Evolutionary conservation across 2,888 invertebrate species (phyloP), one percentile per base, ranked within the genome.

Genomic region (Cistogaster globosa): DNA sequence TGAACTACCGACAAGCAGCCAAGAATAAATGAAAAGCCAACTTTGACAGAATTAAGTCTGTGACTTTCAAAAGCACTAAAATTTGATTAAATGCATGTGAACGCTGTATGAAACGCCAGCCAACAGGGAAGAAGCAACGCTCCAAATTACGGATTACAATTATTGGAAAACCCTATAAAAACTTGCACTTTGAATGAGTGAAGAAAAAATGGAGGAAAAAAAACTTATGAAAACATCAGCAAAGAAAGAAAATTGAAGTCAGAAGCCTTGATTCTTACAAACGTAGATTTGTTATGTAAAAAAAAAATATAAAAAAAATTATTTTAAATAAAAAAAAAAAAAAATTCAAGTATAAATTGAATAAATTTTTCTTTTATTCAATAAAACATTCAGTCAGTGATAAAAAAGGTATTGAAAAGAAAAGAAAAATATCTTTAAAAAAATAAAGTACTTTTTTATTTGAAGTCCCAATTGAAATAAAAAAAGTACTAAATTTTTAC

Each of bases 331-430:
- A 11, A 36, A 53, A n/a, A 48, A 18, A 68, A 9, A 48, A 69
- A 78, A 77, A 83, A 83, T 63, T 55, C 53, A 79, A 63, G 79
- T 71, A 65, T 79, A 76, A 84, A 84, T 80, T 80, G 72, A 77
- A 80, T 77, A 77, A 76, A 80, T 77, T 62, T 72, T 84, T 77
- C 67, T 62, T 38, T 77, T 71, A 38, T 68, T 75, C 58, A 26
- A 55, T 58, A 58, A 58, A 22, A 45, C 48, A 69, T 4, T 53
- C 55, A 45, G 74, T 48, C 67, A 81, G 53, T 42, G 77, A 67
- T 57, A 11, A 48, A 22, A 51, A 2, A 3, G 5, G 51, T 38
- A 11, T 0, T 63, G 60, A 36, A 22, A 48, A 48, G 11, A 36
- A 55, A 32, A 7, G 4, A 32, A n/a, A n/a, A 11, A 1, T 22